phyloP scores from a whole-genome alignment of 1,140 invertebrate genomes.

The Pseudoatta argentina region DNA sequence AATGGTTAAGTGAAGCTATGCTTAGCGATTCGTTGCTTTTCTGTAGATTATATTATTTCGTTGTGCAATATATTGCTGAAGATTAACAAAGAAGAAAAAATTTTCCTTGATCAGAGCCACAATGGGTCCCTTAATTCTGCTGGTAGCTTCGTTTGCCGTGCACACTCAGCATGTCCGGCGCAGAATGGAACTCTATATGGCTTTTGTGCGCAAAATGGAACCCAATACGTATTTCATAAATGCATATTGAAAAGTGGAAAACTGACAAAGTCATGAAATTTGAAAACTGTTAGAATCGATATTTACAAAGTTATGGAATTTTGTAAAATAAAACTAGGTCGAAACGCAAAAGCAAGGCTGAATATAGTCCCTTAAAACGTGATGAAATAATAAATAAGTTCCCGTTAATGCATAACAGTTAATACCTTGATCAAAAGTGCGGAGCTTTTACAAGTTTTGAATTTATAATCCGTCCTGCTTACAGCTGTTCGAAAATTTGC shows the following conservation, averaged over 20 bases:
- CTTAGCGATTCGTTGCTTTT: not conserved
- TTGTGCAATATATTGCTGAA: not conserved
- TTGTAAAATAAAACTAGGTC: constrained; percentile 44
- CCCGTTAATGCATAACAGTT: constrained; percentile 6
- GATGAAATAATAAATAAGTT: constrained; percentile 51
- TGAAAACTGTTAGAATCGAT: constrained; percentile 60
- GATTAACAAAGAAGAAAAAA: constrained; percentile 30
- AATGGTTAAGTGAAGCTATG: not conserved
- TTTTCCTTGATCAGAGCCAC: constrained; percentile 15
- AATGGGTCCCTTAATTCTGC: constrained; percentile 30
- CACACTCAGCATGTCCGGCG: constrained; percentile 25
- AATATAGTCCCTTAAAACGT: not conserved
- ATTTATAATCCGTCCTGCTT: constrained; percentile 47
- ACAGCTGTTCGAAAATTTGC: constrained; percentile 24
- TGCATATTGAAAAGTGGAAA: constrained; percentile 62
- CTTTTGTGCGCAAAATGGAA: constrained; percentile 27
- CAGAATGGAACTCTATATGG: constrained; percentile 17
- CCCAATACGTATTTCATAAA: constrained; percentile 62
- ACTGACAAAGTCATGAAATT: constrained; percentile 57
- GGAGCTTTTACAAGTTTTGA: constrained; percentile 47
- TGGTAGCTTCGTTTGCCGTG: constrained; percentile 27
- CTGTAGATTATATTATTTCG: constrained; percentile 1
- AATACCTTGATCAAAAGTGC: constrained; percentile 34
- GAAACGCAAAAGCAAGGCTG: not conserved
- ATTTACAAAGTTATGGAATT: constrained; percentile 45